These are phyloP conservation scores for Keiferia lycopersicella DNA, from an alignment of 2,888 invertebrate species.

Conservation along the genomic window DNA sequence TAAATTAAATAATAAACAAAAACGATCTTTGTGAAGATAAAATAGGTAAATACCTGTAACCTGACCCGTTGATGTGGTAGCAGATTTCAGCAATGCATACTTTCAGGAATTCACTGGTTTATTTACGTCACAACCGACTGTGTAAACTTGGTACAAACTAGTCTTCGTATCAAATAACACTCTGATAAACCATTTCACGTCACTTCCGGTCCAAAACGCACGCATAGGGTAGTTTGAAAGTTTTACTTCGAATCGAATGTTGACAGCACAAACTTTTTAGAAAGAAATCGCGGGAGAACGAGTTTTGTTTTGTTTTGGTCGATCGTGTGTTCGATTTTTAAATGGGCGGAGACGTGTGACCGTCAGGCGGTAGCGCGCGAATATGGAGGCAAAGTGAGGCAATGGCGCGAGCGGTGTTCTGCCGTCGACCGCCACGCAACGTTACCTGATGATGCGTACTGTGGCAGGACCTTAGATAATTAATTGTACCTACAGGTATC, in stretches of 20 bases:
- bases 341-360: constrained; percentile 48
- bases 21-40: background rate
- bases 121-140: constrained; percentile 51
- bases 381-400: constrained; percentile 41
- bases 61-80: background rate
- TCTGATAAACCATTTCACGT: constrained; percentile 63
- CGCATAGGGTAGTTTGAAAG: constrained; percentile 48
- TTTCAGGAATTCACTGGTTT: constrained; percentile 38
- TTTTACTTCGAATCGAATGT: constrained; percentile 1
- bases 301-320: constrained; percentile 13
- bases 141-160: constrained; percentile 40
- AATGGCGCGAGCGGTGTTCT: constrained; percentile 53
- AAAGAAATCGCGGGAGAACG: constrained; percentile 46
- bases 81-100: constrained; percentile 40
- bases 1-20: no score
- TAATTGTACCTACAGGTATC: no score
- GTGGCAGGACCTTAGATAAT: background rate
- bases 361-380: constrained; percentile 48
- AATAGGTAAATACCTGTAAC: background rate
- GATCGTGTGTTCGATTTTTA: constrained; percentile 6
- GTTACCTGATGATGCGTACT: constrained; percentile 22
- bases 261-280: background rate
- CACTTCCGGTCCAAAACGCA: constrained; percentile 57
- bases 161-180: constrained; percentile 60
- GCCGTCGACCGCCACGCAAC: constrained; percentile 41